phyloP scores from a whole-genome alignment of 2,797 vertebrate species.

The Bucorvus abyssinicus region DNA sequence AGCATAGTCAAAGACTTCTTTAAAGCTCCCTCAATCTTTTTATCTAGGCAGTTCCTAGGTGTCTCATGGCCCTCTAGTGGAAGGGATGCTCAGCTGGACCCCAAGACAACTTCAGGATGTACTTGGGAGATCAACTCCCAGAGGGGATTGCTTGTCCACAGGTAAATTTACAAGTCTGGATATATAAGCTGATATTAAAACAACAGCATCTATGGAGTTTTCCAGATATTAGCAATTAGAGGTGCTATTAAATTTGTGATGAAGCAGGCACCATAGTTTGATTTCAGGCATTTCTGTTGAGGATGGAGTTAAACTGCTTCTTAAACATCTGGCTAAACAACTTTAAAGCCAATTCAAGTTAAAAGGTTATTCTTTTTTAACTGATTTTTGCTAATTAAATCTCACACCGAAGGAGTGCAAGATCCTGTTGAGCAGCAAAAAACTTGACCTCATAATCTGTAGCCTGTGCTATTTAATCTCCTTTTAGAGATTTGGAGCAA shows the following conservation, averaged over 20 bases:
- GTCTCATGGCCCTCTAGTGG: slow-evolving; percentile 76
- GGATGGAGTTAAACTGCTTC: not conserved
- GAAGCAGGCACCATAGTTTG: not conserved
- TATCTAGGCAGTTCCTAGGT: slow-evolving; percentile 75
- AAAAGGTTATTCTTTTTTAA: not conserved
- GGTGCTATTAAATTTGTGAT: not conserved
- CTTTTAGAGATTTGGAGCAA: not conserved
- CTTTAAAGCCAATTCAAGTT: not conserved
- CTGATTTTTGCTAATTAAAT: not conserved
- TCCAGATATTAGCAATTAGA: not conserved
- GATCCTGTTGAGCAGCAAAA: not conserved
- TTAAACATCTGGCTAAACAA: not conserved
- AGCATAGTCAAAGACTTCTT: slow-evolving; percentile 62
- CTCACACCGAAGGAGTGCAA: not conserved
- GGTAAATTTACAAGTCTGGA: slow-evolving; percentile 74
- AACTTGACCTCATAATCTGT: not conserved
- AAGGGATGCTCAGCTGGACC: slow-evolving; percentile 75
- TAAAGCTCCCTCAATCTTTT: slow-evolving; percentile 75
- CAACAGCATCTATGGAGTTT: not conserved
- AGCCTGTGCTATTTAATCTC: not conserved
- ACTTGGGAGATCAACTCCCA: slow-evolving; percentile 71
- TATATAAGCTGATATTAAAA: slow-evolving; percentile 40
- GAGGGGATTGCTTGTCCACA: slow-evolving; percentile 72
- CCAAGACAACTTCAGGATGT: slow-evolving; percentile 73
- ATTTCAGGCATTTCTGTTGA: not conserved